Conservation (phyloP, 2,797 vertebrate species). For the Neostethus bicornis region DNA sequence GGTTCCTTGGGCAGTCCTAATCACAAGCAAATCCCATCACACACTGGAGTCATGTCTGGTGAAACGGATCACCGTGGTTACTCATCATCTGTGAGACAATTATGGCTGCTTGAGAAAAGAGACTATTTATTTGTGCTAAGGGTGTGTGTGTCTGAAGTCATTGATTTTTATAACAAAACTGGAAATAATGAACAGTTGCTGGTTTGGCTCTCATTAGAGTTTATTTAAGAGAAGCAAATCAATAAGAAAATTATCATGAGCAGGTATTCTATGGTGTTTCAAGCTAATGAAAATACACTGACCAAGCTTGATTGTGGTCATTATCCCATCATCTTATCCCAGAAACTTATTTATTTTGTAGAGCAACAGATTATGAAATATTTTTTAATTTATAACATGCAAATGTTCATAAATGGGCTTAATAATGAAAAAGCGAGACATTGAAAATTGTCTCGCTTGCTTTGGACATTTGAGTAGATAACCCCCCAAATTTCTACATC, state of each 20-base stretch:
- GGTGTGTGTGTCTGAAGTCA: not conserved
- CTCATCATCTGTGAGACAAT: not conserved
- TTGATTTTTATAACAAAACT: slow-evolving; percentile 2
- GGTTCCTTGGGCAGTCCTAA: not conserved
- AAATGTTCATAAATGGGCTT: not conserved
- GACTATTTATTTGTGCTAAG: not conserved
- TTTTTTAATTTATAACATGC: not conserved
- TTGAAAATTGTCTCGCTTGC: no score
- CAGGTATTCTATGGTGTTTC: not conserved
- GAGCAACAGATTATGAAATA: no score
- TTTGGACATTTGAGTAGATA: no score
- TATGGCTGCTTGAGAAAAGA: not conserved
- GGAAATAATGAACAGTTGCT: no score
- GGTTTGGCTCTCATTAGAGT: slow-evolving; percentile 1
- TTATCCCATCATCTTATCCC: no score
- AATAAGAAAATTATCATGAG: not conserved
- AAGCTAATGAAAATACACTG: not conserved
- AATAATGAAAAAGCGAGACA: not conserved
- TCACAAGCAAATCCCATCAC: not conserved
- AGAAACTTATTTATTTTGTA: no score
- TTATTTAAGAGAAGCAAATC: not conserved
- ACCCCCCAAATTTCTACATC: no score
- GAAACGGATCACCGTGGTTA: not conserved
- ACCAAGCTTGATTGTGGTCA: no score
- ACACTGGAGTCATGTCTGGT: not conserved